These are phyloP conservation scores for Smutsia temminckii DNA, from an alignment of 2,797 vertebrate genomes.

Conservation along the genomic window DNA sequence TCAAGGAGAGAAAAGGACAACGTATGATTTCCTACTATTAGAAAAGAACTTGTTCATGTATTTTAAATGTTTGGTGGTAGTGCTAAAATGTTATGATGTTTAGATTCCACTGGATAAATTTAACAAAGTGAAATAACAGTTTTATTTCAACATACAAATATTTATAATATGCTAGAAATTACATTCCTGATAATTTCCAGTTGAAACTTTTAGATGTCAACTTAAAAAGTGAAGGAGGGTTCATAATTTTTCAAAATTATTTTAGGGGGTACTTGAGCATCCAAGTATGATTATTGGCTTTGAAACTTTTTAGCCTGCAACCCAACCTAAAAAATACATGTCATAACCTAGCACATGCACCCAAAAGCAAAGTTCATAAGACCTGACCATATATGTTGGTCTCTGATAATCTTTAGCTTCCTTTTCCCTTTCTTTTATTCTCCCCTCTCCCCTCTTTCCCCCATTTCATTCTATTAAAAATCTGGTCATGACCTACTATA, in stretches of 20 bases:
- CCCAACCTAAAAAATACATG: background rate
- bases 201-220: slow-evolving; percentile 1
- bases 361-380: background rate
- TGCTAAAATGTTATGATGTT: background rate
- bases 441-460: no score
- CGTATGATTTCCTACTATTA: background rate
- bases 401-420: background rate
- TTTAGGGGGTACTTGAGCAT: background rate
- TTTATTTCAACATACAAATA: background rate
- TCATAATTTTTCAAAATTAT: background rate
- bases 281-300: background rate
- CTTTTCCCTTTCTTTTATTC: background rate
- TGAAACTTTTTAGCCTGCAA: background rate
- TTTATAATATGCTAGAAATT: background rate
- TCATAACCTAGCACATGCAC: background rate
- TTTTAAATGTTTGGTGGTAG: background rate
- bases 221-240: background rate
- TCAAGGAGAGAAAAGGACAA: background rate
- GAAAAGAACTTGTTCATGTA: background rate
- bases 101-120: background rate
- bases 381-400: background rate
- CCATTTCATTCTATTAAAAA: background rate
- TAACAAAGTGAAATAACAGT: background rate
- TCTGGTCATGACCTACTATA: background rate
- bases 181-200: background rate